These are phyloP conservation scores for Paralichthys olivaceus DNA, from an alignment of 2,113 vertebrate genomes.

Conservation along the genomic window DNA sequence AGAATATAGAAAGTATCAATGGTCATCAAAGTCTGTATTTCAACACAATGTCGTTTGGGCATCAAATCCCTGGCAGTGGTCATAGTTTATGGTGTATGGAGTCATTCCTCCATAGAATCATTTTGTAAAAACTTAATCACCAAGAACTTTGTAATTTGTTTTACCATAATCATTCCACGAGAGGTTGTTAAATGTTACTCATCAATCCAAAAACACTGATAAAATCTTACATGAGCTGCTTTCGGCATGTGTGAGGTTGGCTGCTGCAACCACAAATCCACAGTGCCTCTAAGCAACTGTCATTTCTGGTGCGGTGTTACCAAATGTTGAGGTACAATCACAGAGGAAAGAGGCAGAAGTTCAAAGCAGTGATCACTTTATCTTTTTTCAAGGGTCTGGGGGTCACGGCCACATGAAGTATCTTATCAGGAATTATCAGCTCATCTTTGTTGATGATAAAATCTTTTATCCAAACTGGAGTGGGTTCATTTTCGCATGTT, in stretches of 20 bases:
- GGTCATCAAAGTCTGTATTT: not conserved
- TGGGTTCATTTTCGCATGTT: not conserved
- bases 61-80: not conserved
- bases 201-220: constrained; percentile 25
- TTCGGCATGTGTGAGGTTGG: constrained; percentile 20
- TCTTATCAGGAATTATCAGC: not conserved
- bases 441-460: not conserved
- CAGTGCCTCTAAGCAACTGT: not conserved
- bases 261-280: constrained; percentile 12
- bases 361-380: not conserved
- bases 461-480: not conserved
- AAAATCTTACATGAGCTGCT: not conserved
- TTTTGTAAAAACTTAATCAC: not conserved
- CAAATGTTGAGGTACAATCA: not conserved
- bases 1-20: not conserved
- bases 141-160: constrained; percentile 6
- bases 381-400: not conserved
- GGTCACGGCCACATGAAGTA: not conserved
- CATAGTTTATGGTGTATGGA: not conserved
- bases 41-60: not conserved
- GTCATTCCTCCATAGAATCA: not conserved
- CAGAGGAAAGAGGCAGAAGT: not conserved
- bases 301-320: not conserved
- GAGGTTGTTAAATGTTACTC: constrained; percentile 5
- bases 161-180: not conserved